These are phyloP conservation scores for Psittacara wagleri DNA, from an alignment of 2,113 vertebrate genomes.

Conservation along the genomic window DNA sequence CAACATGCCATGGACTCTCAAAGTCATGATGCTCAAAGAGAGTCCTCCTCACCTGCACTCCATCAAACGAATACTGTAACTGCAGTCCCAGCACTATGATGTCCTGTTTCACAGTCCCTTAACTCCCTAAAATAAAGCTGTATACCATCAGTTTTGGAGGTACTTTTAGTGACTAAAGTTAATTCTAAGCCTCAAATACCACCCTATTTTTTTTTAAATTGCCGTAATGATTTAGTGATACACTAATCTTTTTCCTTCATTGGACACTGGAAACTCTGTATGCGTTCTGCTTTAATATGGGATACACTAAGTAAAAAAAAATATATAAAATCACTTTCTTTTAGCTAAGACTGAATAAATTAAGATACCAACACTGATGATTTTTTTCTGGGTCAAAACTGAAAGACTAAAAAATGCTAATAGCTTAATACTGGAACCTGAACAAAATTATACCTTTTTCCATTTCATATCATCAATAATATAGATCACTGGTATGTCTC, in stretches of 20 bases:
- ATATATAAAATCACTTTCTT: background rate
- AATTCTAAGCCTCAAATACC: background rate
- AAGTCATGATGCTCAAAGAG: background rate
- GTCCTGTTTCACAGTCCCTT: background rate
- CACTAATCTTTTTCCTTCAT: background rate
- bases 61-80: background rate
- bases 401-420: background rate
- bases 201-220: background rate
- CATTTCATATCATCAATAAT: background rate
- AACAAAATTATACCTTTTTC: background rate
- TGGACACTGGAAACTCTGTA: accelerated
- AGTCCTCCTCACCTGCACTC: background rate
- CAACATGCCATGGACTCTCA: background rate
- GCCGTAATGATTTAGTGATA: background rate
- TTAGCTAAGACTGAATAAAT: background rate
- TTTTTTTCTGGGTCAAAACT: background rate
- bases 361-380: background rate
- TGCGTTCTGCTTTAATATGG: background rate
- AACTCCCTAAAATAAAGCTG: background rate
- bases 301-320: background rate
- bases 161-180: background rate
- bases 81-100: background rate
- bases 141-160: background rate
- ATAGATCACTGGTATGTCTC: conserved; percentile 15
- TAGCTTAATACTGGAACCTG: background rate